Conservation (phyloP, 2,113 vertebrate species). For the Tylochromis polylepis region DNA sequence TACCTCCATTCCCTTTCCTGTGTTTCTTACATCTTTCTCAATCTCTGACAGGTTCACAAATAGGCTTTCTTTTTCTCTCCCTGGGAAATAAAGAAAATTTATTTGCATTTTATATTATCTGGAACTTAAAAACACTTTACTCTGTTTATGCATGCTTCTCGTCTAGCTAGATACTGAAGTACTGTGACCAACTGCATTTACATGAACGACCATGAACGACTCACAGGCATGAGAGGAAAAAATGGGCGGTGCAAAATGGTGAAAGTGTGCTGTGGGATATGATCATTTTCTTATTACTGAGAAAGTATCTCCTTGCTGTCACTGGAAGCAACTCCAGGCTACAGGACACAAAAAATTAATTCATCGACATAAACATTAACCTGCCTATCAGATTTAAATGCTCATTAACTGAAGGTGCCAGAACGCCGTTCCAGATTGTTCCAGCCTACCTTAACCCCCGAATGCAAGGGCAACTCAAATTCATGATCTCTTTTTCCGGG, state of each 20-base stretch:
- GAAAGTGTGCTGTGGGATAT: not conserved
- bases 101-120: not conserved
- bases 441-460: not conserved
- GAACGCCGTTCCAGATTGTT: not conserved
- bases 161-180: not conserved
- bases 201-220: not conserved
- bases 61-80: not conserved
- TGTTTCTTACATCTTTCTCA: not conserved
- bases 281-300: not conserved
- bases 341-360: not conserved
- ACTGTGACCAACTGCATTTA: fast-evolving
- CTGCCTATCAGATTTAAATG: not conserved
- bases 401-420: not conserved
- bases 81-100: not conserved
- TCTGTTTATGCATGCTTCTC: not conserved
- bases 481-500: not conserved
- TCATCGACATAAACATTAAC: not conserved
- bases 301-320: not conserved
- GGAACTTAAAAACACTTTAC: not conserved
- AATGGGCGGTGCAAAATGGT: not conserved
- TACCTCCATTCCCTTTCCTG: not conserved
- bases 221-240: not conserved
- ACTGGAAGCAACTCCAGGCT: not conserved
- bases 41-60: not conserved
- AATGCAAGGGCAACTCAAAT: not conserved